Base-by-base conservation (phyloP, 2,888 invertebrate genomes). In the Agrochola litura region DNA sequence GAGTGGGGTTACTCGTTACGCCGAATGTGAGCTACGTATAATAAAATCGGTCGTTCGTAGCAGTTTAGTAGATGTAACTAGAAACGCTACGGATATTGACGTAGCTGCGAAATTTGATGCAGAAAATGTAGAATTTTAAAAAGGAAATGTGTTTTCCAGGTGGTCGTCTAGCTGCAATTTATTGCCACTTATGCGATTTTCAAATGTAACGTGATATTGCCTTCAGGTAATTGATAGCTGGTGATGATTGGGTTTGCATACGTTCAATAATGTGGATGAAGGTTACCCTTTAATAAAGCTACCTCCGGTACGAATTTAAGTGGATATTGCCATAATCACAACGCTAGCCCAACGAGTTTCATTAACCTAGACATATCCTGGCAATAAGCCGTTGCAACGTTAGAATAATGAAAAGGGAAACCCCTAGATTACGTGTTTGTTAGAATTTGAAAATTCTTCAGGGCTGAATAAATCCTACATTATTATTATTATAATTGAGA, bases 1-100 rank as follows among this genome's bases (percentile, higher is more conserved):
- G 85, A 88, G 89, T 86, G 86, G 78, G 85, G 86, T 90, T 86
- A 82, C 84, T 82, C 79, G 83, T 85, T 86, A 85, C 83, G 75
- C 73, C 77, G 73, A 86, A 82, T 85, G 81, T 83, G 82, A 82
- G 82, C 79, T 81, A 79, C 80, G 83, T 82, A 80, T 82, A 85
- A 85, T 88, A 88, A 88, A 88, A 81, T 82, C 72, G 82, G 77
- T 85, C 80, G 70, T 79, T 88, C 85, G 78, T 85, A 84, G 77
- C 79, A 85, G 75, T 85, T 85, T 75, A 72, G 76, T 76, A 75
- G 77, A 79, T 84, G 80, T 86, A 76, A 82, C 76, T 81, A 74
- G 74, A 76, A 76, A 70, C 3, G 70, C 78, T 82, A 75, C 68
- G 72, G 49, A 74, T 85, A 76, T 77, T 74, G 70, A 76, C 79